Evolutionary conservation across 2,797 vertebrate species (phyloP), one percentile per base, ranked within the genome.

Genomic region (Notoglanidium macrostoma): DNA sequence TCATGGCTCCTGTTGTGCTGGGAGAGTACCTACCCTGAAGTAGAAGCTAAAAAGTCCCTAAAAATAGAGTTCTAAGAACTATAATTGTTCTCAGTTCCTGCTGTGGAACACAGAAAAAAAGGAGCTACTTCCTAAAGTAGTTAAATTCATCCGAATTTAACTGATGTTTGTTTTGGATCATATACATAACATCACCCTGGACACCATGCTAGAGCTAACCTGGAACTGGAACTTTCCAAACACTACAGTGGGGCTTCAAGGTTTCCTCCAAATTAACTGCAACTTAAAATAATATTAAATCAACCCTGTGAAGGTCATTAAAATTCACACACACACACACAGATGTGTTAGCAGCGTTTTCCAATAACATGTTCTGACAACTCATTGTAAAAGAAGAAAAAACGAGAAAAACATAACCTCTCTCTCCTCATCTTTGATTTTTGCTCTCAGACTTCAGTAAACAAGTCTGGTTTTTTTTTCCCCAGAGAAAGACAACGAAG

Each of bases 381-480:
- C 73, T 78, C 73, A 40, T 32, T 84, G 78, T 51, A 32, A 81
- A 59, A 55, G 44, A 82, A 19, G 54, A 35, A 57, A 78, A 59
- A 59, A 23, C 17, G 40, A 19, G 51, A 40, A 63, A 51, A 87
- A 26, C 51, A 70, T 59, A 49, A 65, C 82, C 32, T 35, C 86
- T 57, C 51, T 79, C 68, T 40, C 32, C 35, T 78, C 49, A 26
- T 63, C 79, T 87, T 74, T 74, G 68, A 82, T 78, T 78, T 84
- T 84, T 68, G 32, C 86, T 55, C 32, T 19, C 61, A 83, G 86
- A 57, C 72, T 77, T n/a, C 1, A n/a, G 67, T 82, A 70, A 78
- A 87, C 72, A 78, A 6, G 74, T 68, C 44, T 49, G 63, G 9
- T 57, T 35, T 77, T 82, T 57, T 35, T 5, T 14, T 12, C 1